Percentiles rank a stretch among this genome's conserved stretches.
These are phyloP conservation scores for Prosapia bicincta DNA, from an alignment of 2,888 invertebrate genomes.

Conservation along the genomic window DNA sequence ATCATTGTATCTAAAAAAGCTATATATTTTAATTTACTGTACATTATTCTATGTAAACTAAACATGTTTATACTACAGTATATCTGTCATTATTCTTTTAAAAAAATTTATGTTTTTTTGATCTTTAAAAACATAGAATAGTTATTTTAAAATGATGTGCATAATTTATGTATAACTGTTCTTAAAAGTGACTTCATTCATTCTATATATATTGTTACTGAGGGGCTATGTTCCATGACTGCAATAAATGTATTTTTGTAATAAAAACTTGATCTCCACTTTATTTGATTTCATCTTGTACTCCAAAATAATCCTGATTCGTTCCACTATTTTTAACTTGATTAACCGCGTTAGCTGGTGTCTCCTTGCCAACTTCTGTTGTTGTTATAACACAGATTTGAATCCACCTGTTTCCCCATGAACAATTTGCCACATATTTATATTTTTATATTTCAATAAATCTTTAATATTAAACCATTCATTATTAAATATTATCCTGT, in stretches of 20 bases:
- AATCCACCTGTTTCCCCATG: background rate
- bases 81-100: too few relatives aligned
- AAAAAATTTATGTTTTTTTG: too few relatives aligned
- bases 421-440: background rate
- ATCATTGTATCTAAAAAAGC: too few relatives aligned
- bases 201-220: background rate
- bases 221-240: conserved; percentile 27
- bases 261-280: conserved; percentile 28
- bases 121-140: too few relatives aligned
- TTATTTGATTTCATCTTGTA: background rate
- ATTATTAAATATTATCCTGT: too few relatives aligned
- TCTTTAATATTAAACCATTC: too few relatives aligned
- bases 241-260: conserved; percentile 36
- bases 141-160: too few relatives aligned
- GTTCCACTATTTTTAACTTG: background rate
- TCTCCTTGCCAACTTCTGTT: background rate
- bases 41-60: too few relatives aligned
- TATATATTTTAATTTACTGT: too few relatives aligned
- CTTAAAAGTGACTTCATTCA: background rate
- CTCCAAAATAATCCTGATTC: background rate
- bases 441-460: too few relatives aligned
- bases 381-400: background rate
- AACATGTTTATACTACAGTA: too few relatives aligned
- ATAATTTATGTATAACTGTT: background rate
- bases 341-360: background rate